Evolutionary conservation across 2,888 invertebrate species (phyloP), one percentile per base, ranked within the genome.

Genomic region (Cheilosia variabilis): DNA sequence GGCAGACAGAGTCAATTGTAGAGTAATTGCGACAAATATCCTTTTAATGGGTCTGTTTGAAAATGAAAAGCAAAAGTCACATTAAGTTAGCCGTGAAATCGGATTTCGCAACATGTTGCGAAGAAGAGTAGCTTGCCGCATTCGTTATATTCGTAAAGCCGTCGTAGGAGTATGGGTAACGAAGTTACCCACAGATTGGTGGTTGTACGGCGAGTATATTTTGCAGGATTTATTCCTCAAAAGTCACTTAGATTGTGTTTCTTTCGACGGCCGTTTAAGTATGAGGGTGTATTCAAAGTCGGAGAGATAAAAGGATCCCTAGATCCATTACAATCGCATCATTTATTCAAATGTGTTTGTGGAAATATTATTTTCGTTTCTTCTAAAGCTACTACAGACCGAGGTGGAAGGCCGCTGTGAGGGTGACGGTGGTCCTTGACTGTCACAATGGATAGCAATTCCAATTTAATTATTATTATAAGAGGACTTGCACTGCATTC

Each of bases 1-100:
- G 50, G 58, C 37, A 76, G 50, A 68, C 52, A 73, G 34, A 84
- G 80, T 84, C 75, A 76, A 80, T 80, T 80, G 65, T 69, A 43
- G 58, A 75, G 41, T 65, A 80, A 84, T 80, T 80, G 72, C 53
- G 71, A 76, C 80, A 76, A 86, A 86, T 80, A 63, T 71, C 62
- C 50, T 77, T 86, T 86, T 86, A 77, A 86, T 86, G 53, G 68
- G 72, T 43, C 17, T 45, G 68, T 55, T 31, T 73, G 73, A 83
- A 68, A 55, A 57, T 63, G 68, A 78, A 60, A 68, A 62, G 62
- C 43, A 57, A 24, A 73, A 55, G 45, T 73, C 53, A 22, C 34
- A 63, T 69, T 83, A 66, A 57, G 66, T 66, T 72, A 72, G 63
- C 66, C 77, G 55, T 77, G 68, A 77, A 76, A 83, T 77, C 31